A percentile compares a stretch with the other conserved stretches of the same genome.
These are phyloP conservation scores for Dermatemys mawii DNA, from an alignment of 2,113 vertebrate species.

Conservation along the genomic window DNA sequence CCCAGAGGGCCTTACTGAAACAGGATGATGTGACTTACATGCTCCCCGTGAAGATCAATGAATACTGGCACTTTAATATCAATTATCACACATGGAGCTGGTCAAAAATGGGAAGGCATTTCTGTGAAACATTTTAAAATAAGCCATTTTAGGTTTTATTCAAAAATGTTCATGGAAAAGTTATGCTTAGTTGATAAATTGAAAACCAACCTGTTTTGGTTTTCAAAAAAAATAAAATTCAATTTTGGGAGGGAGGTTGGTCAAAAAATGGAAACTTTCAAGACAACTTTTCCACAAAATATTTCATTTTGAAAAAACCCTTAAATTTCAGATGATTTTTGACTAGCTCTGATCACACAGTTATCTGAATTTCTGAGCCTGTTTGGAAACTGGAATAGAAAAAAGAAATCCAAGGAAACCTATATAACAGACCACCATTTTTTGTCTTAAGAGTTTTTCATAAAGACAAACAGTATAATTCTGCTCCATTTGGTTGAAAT, in stretches of 20 bases:
- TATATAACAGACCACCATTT: background rate
- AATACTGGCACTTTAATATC: background rate
- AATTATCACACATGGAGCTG: background rate
- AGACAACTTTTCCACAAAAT: background rate
- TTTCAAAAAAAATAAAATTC: background rate
- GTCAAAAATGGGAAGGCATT: background rate
- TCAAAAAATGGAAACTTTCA: background rate
- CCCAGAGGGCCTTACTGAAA: background rate
- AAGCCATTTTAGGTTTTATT: background rate
- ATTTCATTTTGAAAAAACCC: background rate
- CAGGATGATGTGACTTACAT: background rate
- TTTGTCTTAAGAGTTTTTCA: background rate
- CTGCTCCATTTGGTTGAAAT: background rate
- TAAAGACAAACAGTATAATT: background rate
- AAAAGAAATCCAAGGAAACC: background rate
- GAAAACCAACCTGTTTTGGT: background rate
- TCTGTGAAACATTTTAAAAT: background rate
- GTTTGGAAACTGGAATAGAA: background rate
- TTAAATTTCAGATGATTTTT: background rate
- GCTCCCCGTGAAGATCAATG: background rate
- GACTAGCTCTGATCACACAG: background rate
- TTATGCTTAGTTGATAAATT: background rate
- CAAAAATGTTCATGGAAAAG: background rate
- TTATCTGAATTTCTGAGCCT: background rate
- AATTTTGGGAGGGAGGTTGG: background rate